Percentiles rank a stretch among this genome's conserved stretches.
Evolutionary conservation across 2,888 invertebrate genomes (phyloP).

Genomic region (Heliconius hortense): DNA sequence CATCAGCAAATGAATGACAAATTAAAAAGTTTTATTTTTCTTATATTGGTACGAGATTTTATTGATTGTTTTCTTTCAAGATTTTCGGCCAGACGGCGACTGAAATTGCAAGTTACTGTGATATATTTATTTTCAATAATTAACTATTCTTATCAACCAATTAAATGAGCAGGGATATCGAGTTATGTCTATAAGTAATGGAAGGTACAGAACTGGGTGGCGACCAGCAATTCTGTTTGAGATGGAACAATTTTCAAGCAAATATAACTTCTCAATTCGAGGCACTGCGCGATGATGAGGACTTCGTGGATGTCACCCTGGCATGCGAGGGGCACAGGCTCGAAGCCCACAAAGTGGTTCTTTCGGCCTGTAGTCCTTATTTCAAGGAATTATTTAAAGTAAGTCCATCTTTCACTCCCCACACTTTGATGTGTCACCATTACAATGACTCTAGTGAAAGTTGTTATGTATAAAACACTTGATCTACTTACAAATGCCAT

Average conservation of each 20-base stretch:
- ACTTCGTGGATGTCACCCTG: conserved; percentile 93
- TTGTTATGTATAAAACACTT: conserved; percentile 83
- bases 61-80: conserved; percentile 83
- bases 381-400: conserved; percentile 93
- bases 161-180: conserved; percentile 82
- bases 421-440: conserved; percentile 82
- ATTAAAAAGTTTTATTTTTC: conserved; percentile 83
- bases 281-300: conserved; percentile 91
- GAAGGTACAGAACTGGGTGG: conserved; percentile 84
- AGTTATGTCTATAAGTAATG: conserved; percentile 83
- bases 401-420: conserved; percentile 82
- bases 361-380: conserved; percentile 93
- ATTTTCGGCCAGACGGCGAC: conserved; percentile 83
- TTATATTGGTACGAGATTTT: conserved; percentile 83
- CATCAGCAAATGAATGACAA: conserved; percentile 78
- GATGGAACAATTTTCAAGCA: conserved; percentile 95
- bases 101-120: conserved; percentile 82
- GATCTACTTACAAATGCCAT: conserved; percentile 83
- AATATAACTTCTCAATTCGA: conserved; percentile 94
- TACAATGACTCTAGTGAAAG: conserved; percentile 82
- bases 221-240: conserved; percentile 93
- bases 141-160: conserved; percentile 81
- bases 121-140: conserved; percentile 82
- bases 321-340: conserved; percentile 92
- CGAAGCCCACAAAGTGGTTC: conserved; percentile 92